Evolutionary conservation across 2,113 vertebrate genomes (phyloP).

Genomic region (pig (Sus scrofa)): T2T-Sscrofa CM000822.6:50003501-50004000

Average conservation of each 20-base stretch:
- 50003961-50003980: background rate
- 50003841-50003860: background rate
- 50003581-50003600: background rate
- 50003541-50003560: background rate
- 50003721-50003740: background rate
- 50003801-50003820: background rate
- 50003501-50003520: background rate
- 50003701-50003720: background rate
- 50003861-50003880: background rate
- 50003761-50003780: background rate
- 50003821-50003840: slow-evolving; percentile 10
- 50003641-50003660: too few species aligned
- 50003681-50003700: background rate
- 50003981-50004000: background rate
- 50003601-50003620: background rate
- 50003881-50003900: background rate
- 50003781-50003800: background rate
- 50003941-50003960: background rate
- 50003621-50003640: too few species aligned
- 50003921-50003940: background rate
- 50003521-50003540: background rate
- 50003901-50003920: background rate
- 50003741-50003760: background rate
- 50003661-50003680: background rate
- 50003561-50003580: background rate